Evolutionary conservation across 1,140 invertebrate genomes (phyloP).

Genomic region (Drosophila rufa): DNA sequence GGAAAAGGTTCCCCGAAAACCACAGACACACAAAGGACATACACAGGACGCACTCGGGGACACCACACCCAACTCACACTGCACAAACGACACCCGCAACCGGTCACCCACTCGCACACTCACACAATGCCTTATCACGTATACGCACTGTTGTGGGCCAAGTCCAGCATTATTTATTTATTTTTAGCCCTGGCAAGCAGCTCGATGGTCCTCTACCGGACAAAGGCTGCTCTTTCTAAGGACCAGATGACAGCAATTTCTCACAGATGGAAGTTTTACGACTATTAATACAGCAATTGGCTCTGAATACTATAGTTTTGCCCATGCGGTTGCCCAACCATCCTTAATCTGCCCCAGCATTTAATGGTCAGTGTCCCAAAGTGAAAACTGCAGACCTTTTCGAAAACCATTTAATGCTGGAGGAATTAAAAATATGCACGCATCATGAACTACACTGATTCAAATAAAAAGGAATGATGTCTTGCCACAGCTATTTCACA

Average conservation of each 20-base stretch:
- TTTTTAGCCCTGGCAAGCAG: conserved; percentile 51
- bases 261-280: conserved; percentile 40
- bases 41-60: background rate
- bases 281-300: conserved; percentile 33
- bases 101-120: conserved; percentile 8
- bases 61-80: conserved; percentile 9
- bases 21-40: conserved; percentile 28
- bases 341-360: background rate
- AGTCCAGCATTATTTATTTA: conserved; percentile 62
- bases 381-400: conserved; percentile 2
- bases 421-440: conserved; percentile 1
- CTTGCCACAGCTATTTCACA: background rate
- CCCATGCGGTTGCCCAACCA: conserved; percentile 6
- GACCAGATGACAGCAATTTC: conserved; percentile 40
- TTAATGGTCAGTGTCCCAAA: conserved; percentile 9
- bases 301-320: conserved; percentile 17
- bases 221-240: conserved; percentile 26
- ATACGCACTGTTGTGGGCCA: conserved; percentile 58
- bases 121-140: conserved; percentile 66
- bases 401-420: background rate
- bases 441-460: background rate
- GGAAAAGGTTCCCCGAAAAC: conserved; percentile 39
- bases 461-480: background rate
- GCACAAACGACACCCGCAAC: background rate
- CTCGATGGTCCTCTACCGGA: conserved; percentile 35